Percentiles rank a stretch among this genome's conserved stretches.
Conservation (phyloP, 2,113 vertebrate genomes). For the Trogon surrucura region DNA sequence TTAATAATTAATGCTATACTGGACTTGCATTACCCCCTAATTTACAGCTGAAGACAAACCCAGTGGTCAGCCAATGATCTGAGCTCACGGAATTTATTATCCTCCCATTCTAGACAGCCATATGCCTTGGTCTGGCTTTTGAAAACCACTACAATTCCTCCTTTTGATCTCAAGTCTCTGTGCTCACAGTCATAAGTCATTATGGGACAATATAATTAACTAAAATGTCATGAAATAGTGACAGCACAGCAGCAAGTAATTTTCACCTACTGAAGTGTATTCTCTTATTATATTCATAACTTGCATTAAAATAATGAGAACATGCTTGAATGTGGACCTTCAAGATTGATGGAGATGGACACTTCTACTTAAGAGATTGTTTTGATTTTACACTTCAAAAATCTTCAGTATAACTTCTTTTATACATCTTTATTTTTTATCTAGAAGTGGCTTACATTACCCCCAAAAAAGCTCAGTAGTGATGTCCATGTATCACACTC, state of each 20-base stretch:
- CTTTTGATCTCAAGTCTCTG: not conserved
- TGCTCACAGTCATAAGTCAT: not conserved
- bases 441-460: not conserved
- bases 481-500: fast-evolving
- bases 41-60: not conserved
- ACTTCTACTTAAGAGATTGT: not conserved
- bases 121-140: not conserved
- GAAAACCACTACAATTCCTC: not conserved
- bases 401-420: not conserved
- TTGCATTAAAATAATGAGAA: constrained; percentile 1
- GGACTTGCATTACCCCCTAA: not conserved
- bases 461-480: not conserved
- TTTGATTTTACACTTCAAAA: not conserved
- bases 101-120: not conserved
- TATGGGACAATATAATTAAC: constrained; percentile 34
- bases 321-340: not conserved
- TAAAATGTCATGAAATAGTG: not conserved
- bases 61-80: not conserved
- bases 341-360: not conserved
- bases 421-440: not conserved
- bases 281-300: not conserved
- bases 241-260: constrained; percentile 30
- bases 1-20: not conserved
- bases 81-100: not conserved
- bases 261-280: not conserved